Conservation (phyloP, 35 echinoderm and acorn worm species). For the Heliocidaris tuberculata region DNA sequence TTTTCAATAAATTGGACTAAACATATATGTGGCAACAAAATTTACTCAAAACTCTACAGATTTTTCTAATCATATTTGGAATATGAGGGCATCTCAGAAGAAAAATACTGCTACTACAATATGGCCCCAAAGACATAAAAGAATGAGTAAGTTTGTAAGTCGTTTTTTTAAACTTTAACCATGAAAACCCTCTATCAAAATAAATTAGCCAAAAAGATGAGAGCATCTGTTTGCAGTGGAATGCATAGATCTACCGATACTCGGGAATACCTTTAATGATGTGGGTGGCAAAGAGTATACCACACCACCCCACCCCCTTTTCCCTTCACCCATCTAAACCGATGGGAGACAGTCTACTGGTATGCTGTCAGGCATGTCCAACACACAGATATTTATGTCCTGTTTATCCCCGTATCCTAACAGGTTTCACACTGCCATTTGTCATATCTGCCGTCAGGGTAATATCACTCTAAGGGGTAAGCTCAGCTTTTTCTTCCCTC, state of each 20-base stretch:
- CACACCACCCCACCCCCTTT: too few relatives aligned
- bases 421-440: not conserved
- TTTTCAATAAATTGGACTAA: too few relatives aligned
- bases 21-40: too few relatives aligned
- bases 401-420: constrained; percentile 3
- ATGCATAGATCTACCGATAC: not conserved
- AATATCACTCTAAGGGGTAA: not conserved
- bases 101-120: too few relatives aligned
- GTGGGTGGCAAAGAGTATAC: not conserved
- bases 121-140: too few relatives aligned
- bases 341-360: not conserved
- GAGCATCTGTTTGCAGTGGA: not conserved
- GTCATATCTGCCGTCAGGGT: not conserved
- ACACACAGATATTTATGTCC: constrained; percentile 3
- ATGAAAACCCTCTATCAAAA: too few relatives aligned
- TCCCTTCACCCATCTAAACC: not conserved
- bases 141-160: too few relatives aligned
- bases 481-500: not conserved
- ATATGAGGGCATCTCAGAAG: too few relatives aligned
- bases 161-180: too few relatives aligned
- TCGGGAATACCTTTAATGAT: not conserved
- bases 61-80: too few relatives aligned
- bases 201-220: too few relatives aligned
- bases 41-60: too few relatives aligned
- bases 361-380: not conserved